phyloP scores from a whole-genome alignment of 2,113 vertebrate species.

The Butastur rufipennis region DNA sequence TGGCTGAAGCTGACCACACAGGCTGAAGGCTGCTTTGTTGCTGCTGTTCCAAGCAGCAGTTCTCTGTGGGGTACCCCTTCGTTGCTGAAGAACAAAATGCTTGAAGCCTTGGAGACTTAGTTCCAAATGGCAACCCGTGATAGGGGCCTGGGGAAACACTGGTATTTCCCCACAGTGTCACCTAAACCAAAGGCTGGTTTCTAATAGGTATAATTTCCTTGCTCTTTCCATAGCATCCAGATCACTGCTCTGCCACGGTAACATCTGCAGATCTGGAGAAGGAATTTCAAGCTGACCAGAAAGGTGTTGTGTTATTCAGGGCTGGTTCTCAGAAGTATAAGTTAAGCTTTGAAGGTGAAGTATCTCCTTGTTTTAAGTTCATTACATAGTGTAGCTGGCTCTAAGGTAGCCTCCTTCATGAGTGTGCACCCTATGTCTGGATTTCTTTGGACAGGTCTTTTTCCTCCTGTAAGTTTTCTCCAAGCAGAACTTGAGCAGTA shows the following conservation, averaged over 20 bases:
- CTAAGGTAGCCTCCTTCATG: background rate
- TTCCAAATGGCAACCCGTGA: background rate
- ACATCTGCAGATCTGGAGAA: conserved; percentile 75
- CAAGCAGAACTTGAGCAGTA: background rate
- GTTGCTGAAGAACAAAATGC: background rate
- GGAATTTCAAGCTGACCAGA: conserved; percentile 51
- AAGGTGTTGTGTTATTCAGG: conserved; percentile 44
- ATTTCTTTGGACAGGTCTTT: background rate
- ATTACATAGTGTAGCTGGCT: background rate
- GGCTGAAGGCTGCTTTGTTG: background rate
- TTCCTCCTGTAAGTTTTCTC: background rate
- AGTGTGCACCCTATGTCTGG: background rate
- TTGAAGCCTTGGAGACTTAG: background rate
- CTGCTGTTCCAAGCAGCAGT: background rate
- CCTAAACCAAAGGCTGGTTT: background rate
- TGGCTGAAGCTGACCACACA: background rate
- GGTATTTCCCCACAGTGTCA: background rate
- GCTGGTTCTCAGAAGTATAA: conserved; percentile 76
- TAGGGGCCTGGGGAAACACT: background rate
- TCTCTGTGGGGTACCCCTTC: background rate
- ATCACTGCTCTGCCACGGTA: conserved; percentile 59
- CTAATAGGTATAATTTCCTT: background rate
- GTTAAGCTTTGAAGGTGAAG: conserved; percentile 77
- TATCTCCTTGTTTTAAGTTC: background rate
- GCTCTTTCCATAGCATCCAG: conserved; percentile 63